These are phyloP conservation scores for Huso huso DNA, from an alignment of 2,797 vertebrate species.

Conservation along the genomic window DNA sequence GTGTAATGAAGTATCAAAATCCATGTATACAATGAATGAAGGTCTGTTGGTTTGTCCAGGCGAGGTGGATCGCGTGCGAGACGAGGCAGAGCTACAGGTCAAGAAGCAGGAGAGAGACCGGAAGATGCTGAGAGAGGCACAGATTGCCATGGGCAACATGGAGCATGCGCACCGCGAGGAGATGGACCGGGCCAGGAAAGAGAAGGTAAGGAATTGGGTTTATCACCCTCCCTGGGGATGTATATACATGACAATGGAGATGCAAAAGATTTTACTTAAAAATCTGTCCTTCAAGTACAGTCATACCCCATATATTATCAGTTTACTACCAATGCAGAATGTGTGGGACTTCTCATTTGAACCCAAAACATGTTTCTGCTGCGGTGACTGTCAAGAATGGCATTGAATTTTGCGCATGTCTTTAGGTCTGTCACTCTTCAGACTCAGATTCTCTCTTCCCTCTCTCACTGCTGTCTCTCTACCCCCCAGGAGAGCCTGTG, in stretches of 20 bases:
- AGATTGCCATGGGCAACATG: constrained; percentile 46
- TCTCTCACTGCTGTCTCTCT: background rate
- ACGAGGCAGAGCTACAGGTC: constrained; percentile 47
- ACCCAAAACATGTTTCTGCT: too few species aligned
- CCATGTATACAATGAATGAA: too few species aligned
- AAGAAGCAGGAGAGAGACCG: constrained; percentile 40
- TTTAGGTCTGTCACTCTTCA: background rate
- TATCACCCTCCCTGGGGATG: too few species aligned
- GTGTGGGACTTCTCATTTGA: too few species aligned
- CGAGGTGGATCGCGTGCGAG: constrained; percentile 47
- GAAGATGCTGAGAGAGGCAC: constrained; percentile 40
- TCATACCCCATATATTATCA: too few species aligned
- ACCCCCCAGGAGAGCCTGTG: constrained; percentile 52
- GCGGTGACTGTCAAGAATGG: too few species aligned
- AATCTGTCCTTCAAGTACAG: too few species aligned
- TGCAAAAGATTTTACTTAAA: too few species aligned
- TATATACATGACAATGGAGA: too few species aligned
- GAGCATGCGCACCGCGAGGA: constrained; percentile 55
- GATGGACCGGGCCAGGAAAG: constrained; percentile 46
- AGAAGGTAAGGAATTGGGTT: constrained; percentile 51
- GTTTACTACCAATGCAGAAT: too few species aligned
- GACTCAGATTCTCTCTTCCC: background rate
- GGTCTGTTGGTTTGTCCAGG: constrained; percentile 41
- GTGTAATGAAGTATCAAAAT: too few species aligned
- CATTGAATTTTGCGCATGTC: too few species aligned